These are phyloP conservation scores for Drosophila kepulauana DNA, from an alignment of 1,140 invertebrate genomes.

Conservation along the genomic window DNA sequence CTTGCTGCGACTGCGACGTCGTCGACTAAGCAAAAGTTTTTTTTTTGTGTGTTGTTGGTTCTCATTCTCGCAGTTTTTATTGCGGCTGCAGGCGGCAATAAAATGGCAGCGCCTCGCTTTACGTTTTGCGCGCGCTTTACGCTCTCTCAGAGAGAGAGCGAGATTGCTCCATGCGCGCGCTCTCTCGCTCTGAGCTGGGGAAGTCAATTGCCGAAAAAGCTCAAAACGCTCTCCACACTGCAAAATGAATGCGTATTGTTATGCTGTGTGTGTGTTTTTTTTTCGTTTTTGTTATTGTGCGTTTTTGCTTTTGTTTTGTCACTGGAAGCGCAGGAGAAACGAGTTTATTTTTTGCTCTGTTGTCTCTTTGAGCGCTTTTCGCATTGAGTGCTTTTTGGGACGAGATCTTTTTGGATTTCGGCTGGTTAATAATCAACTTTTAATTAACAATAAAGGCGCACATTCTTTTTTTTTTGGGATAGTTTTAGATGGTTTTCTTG, in stretches of 20 bases:
- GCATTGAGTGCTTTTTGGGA: constrained; percentile 29
- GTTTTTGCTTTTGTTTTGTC: constrained; percentile 47
- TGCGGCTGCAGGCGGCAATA: constrained; percentile 36
- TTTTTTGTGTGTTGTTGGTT: constrained; percentile 17
- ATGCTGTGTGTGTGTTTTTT: constrained; percentile 10
- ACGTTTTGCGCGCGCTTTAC: constrained; percentile 46
- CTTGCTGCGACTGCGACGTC: constrained; percentile 51
- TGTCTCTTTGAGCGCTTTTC: constrained; percentile 50
- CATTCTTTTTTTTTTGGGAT: constrained; percentile 16
- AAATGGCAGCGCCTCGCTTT: constrained; percentile 33
- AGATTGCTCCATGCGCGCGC: constrained; percentile 20
- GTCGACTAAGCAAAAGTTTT: neutral
- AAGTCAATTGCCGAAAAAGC: constrained; percentile 47
- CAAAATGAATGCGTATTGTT: constrained; percentile 73
- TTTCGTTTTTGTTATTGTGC: constrained; percentile 34
- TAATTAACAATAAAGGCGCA: constrained; percentile 57
- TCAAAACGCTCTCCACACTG: constrained; percentile 45
- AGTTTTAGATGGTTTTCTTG: constrained; percentile 22
- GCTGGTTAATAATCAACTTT: constrained; percentile 53
- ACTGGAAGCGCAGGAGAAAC: constrained; percentile 66
- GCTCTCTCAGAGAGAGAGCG: constrained; percentile 15
- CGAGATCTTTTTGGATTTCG: constrained; percentile 31
- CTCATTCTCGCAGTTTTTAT: constrained; percentile 32
- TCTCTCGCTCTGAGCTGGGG: constrained; percentile 35
- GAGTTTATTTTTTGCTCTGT: constrained; percentile 48